Evolutionary conservation across 2,888 invertebrate species (phyloP), one percentile per base, ranked within the genome.

Genomic region (Melieria omissa): DNA sequence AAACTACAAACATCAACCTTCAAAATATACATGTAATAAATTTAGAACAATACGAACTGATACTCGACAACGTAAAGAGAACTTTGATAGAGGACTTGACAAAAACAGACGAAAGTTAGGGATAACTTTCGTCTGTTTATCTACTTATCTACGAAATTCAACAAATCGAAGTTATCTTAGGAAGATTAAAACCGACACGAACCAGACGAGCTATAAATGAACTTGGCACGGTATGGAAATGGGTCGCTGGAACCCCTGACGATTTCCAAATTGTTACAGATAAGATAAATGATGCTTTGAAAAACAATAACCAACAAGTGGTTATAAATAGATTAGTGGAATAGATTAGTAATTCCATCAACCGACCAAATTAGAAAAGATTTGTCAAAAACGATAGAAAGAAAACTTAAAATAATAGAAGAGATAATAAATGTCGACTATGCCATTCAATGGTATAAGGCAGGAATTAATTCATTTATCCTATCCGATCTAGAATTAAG

Each of bases 1-100:
- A n/a, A n/a, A n/a, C 14, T 63, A 52, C 62, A 70, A 10, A 67
- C 52, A 9, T 57, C 63, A 29, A 70, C 64, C 4, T 70, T 73
- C 14, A 68, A 60, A 44, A 7, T 72, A 68, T 72, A 14, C 68
- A 67, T 10, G 42, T 52, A 2, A 60, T 67, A 4, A 60, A 62
- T 9, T n/a, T 10, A 9, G 64, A 64, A 7, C 64, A 46, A 12
- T 66, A 66, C 29, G 44, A 66, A 42, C 45, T 44, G 44, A 61
- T 44, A 41, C 41, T 14, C 10, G 6, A 14, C 58, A 29, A 58
- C 10, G 29, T 41, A 29, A 41, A 29, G 29, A 58, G 6, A 41
- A 14, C 16, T 10, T 29, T 29, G 6, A 58, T 54, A 54, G 54
- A 54, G 16, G 54, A 54, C 57, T 5, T 57, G 5, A 57, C 57